Evolutionary conservation across 2,113 vertebrate species (phyloP).

Genomic region (Eretmochelys imbricata): DNA sequence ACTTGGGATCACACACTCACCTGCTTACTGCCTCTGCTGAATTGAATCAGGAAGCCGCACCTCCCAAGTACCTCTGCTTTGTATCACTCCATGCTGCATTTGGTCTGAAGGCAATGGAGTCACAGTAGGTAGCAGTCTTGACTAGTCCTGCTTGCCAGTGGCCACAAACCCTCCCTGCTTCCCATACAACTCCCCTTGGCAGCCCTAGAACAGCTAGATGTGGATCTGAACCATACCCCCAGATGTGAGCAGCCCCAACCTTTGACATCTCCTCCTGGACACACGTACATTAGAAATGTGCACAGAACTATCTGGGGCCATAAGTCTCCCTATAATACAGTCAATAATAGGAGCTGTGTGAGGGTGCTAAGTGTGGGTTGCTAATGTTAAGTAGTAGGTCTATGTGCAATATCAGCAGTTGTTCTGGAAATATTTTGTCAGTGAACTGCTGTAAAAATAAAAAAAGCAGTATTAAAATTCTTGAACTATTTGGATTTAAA

Average conservation of each 20-base stretch:
- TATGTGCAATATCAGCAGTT: neutral
- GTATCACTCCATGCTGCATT: neutral
- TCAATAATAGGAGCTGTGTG: neutral
- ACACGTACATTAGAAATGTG: neutral
- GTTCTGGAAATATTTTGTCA: neutral
- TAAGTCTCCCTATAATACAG: neutral
- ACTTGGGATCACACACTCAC: neutral
- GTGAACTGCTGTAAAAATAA: neutral
- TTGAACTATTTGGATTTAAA: neutral
- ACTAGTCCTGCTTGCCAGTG: accelerated
- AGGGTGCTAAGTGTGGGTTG: neutral
- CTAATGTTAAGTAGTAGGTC: neutral
- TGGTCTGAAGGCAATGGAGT: neutral
- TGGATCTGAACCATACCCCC: neutral
- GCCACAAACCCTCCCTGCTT: neutral
- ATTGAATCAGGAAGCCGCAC: neutral
- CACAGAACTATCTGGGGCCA: neutral
- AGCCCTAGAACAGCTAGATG: neutral
- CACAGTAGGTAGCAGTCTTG: neutral
- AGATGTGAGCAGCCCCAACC: neutral
- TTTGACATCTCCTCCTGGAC: neutral
- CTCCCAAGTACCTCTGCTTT: neutral
- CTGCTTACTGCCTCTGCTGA: neutral
- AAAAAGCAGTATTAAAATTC: neutral
- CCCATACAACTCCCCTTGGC: neutral